Evolutionary conservation across 1,140 invertebrate species (phyloP).

Genomic region (Hydropsyche tenuis): DNA sequence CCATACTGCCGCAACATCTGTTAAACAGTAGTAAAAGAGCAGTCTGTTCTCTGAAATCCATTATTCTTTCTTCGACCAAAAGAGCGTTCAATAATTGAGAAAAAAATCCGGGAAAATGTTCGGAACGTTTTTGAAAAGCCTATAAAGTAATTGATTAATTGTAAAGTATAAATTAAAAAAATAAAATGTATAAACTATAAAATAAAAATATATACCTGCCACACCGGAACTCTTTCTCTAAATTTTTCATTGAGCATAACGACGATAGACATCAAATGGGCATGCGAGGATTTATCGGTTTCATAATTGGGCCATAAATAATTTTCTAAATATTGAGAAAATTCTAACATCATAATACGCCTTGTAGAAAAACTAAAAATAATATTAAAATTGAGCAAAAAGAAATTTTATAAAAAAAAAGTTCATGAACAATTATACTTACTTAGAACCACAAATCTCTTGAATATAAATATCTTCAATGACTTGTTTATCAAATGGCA

Average conservation of each 20-base stretch:
- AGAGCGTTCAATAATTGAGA: slow-evolving; percentile 78
- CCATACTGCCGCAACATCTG: slow-evolving; percentile 97
- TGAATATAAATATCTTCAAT: slow-evolving; percentile 83
- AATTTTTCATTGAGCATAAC: slow-evolving; percentile 99
- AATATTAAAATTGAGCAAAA: slow-evolving; percentile 46
- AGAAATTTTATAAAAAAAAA: background rate
- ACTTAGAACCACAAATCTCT: slow-evolving; percentile 78
- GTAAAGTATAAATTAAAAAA: background rate
- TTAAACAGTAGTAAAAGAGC: slow-evolving; percentile 90
- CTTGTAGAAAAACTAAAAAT: slow-evolving; percentile 82
- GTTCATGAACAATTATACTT: slow-evolving; percentile 52
- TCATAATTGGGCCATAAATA: slow-evolving; percentile 97
- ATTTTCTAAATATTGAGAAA: slow-evolving; percentile 96
- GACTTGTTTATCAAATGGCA: slow-evolving; percentile 74
- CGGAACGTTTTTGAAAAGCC: slow-evolving; percentile 80
- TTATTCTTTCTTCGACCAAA: slow-evolving; percentile 64
- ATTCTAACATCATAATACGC: slow-evolving; percentile 94
- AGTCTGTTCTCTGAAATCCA: slow-evolving; percentile 81
- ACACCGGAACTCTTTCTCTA: slow-evolving; percentile 94
- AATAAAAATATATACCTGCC: slow-evolving; percentile 73
- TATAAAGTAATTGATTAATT: slow-evolving; percentile 51
- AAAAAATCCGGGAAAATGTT: slow-evolving; percentile 89
- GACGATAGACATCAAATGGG: slow-evolving; percentile 94
- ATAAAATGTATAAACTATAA: too few relatives aligned
- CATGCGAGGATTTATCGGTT: slow-evolving; percentile 69